Evolutionary conservation across 1,140 invertebrate species (phyloP).

Genomic region (Drosophila bocki): DNA sequence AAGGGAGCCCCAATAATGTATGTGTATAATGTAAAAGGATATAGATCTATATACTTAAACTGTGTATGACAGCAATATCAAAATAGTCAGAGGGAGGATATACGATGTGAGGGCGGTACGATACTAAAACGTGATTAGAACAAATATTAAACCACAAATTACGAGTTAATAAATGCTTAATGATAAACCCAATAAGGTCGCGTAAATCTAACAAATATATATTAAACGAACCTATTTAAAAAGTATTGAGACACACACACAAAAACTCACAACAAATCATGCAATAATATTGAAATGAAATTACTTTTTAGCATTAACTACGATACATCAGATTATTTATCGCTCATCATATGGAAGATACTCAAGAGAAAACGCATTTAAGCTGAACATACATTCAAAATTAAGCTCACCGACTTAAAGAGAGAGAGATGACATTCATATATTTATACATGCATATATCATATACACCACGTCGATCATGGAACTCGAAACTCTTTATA

Average conservation of each 20-base stretch:
- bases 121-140: conserved; percentile 60
- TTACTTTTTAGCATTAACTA: conserved; percentile 76
- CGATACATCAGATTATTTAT: conserved; percentile 48
- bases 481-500: conserved; percentile 28
- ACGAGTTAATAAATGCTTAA: conserved; percentile 49
- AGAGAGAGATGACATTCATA: conserved; percentile 60
- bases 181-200: conserved; percentile 32
- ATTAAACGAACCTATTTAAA: conserved; percentile 40
- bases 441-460: conserved; percentile 64
- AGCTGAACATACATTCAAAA: conserved; percentile 72
- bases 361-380: conserved; percentile 44
- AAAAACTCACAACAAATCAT: conserved; percentile 42
- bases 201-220: conserved; percentile 35
- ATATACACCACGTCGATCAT: conserved; percentile 48
- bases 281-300: conserved; percentile 77
- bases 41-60: conserved; percentile 44
- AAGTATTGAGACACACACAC: conserved; percentile 33
- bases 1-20: conserved; percentile 41
- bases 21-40: conserved; percentile 43
- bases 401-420: conserved; percentile 74
- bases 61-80: conserved; percentile 71
- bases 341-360: conserved; percentile 55
- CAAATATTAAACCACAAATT: conserved; percentile 50
- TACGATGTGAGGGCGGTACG: conserved; percentile 21
- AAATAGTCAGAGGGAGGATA: conserved; percentile 36